Evolutionary conservation across 2,888 invertebrate genomes (phyloP).

Genomic region (Heliothis peltigera): DNA sequence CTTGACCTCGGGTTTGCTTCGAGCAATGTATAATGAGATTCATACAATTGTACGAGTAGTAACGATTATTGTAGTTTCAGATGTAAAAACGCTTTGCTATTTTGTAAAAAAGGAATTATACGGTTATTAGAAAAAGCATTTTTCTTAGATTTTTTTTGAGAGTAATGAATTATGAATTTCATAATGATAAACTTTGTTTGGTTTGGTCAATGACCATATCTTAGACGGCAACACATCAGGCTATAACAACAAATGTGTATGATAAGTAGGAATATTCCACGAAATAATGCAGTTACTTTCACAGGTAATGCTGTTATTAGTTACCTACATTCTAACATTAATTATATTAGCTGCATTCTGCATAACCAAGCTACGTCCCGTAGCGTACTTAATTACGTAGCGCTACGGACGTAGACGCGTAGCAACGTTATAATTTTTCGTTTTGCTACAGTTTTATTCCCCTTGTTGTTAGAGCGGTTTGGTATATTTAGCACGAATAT

Average conservation of each 20-base stretch:
- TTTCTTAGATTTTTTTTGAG: too few relatives aligned
- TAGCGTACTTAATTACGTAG: slow-evolving; percentile 58
- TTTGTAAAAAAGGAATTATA: slow-evolving; percentile 2
- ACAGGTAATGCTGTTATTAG: slow-evolving; percentile 32
- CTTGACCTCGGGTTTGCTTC: slow-evolving; percentile 26
- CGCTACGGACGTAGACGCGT: slow-evolving; percentile 62
- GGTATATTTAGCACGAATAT: neutral
- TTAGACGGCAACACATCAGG: too few relatives aligned
- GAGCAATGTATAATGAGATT: slow-evolving; percentile 17
- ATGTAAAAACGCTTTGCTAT: slow-evolving; percentile 9
- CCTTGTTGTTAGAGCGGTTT: neutral
- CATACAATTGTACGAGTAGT: slow-evolving; percentile 11
- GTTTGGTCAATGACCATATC: too few relatives aligned
- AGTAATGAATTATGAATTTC: too few relatives aligned
- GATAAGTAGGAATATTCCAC: slow-evolving; percentile 4
- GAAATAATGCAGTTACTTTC: slow-evolving; percentile 23
- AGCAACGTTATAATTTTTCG: slow-evolving; percentile 27
- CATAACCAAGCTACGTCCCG: slow-evolving; percentile 51
- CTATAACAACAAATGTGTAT: neutral
- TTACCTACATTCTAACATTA: slow-evolving; percentile 48
- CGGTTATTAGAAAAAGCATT: too few relatives aligned
- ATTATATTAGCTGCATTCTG: slow-evolving; percentile 40
- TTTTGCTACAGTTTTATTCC: slow-evolving; percentile 9
- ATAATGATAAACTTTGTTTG: too few relatives aligned
- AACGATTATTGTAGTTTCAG: slow-evolving; percentile 14